Evolutionary conservation across 92 coral and sea anemone species (phyloP).

Genomic region (Meandrina meandrites): DNA sequence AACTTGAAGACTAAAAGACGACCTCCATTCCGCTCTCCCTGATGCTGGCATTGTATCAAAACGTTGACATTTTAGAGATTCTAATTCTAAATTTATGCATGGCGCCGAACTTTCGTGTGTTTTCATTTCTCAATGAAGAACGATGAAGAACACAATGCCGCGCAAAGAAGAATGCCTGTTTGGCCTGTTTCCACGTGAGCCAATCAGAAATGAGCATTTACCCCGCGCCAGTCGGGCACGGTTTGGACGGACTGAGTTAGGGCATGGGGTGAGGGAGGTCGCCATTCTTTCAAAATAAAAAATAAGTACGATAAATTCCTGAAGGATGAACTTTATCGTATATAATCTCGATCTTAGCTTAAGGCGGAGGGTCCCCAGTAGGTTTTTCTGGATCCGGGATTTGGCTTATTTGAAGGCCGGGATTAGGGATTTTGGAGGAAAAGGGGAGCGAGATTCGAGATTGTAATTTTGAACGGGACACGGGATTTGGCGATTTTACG

Average conservation of each 20-base stretch:
- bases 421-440: too few relatives aligned
- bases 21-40: background rate
- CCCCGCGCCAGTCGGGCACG: background rate
- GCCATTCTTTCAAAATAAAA: too few relatives aligned
- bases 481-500: too few relatives aligned
- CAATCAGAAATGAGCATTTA: background rate
- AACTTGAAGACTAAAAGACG: background rate
- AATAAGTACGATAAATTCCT: too few relatives aligned
- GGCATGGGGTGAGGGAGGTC: background rate
- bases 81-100: background rate
- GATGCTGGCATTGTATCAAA: background rate
- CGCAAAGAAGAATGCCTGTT: background rate
- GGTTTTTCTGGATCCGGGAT: too few relatives aligned
- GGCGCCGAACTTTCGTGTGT: background rate
- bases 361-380: too few relatives aligned
- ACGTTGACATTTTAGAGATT: background rate
- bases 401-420: too few relatives aligned
- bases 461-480: too few relatives aligned
- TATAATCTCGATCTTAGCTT: too few relatives aligned
- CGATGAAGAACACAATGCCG: background rate
- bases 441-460: too few relatives aligned
- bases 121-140: background rate
- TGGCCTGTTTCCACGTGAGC: slow-evolving; percentile 9
- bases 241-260: background rate
- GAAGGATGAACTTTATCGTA: too few relatives aligned